A percentile compares a stretch with the other conserved stretches of the same genome.
Evolutionary conservation across 1,140 invertebrate genomes (phyloP).

Genomic region (Rhagoletis zephyria): DNA sequence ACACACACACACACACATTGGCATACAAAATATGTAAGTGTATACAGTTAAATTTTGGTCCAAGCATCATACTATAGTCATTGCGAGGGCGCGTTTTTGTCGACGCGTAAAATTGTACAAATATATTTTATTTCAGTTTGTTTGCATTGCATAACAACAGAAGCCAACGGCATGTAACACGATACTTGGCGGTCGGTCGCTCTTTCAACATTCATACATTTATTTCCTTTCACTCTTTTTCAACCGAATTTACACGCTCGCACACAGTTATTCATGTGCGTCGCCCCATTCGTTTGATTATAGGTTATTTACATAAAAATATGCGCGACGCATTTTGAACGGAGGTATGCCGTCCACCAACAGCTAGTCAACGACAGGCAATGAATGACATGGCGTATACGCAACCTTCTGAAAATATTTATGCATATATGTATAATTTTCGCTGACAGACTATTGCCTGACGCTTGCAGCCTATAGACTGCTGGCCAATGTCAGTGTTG

Average conservation of each 20-base stretch:
- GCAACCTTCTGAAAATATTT: slow-evolving; percentile 8
- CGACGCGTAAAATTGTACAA: background rate
- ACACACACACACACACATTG: background rate
- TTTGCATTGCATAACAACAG: slow-evolving; percentile 21
- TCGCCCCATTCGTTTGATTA: slow-evolving; percentile 25
- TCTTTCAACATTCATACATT: background rate
- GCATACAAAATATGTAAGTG: background rate
- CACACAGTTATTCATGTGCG: background rate
- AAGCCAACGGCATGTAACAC: slow-evolving; percentile 26
- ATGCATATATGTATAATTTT: slow-evolving; percentile 22
- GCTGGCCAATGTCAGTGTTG: slow-evolving; percentile 35
- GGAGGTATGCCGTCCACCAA: background rate
- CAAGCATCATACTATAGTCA: background rate
- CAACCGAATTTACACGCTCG: background rate
- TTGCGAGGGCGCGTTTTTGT: background rate
- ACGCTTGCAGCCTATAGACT: background rate
- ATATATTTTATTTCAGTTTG: background rate
- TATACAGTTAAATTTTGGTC: background rate
- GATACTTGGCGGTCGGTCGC: slow-evolving; percentile 9
- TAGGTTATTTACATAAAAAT: slow-evolving; percentile 51
- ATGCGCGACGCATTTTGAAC: slow-evolving; percentile 10
- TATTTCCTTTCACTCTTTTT: background rate
- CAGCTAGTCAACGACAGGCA: background rate
- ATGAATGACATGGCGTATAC: background rate
- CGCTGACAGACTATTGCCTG: background rate